phyloP scores from a whole-genome alignment of 2,797 vertebrate genomes.

The Gobionotothen gibberifrons region DNA sequence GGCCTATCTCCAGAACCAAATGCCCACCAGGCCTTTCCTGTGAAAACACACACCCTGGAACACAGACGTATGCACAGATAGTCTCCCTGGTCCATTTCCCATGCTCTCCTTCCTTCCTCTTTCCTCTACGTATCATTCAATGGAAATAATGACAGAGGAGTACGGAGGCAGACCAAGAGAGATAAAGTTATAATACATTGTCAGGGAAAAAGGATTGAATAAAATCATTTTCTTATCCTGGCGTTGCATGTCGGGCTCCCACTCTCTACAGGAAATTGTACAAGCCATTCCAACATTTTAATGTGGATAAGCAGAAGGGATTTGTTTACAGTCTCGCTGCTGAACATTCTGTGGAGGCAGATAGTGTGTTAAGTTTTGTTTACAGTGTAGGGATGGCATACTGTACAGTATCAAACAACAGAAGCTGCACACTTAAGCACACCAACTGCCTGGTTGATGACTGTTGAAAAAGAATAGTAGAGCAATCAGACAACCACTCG shows the following conservation, averaged over 20 bases:
- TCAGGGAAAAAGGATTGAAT: constrained; percentile 22
- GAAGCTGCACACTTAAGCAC: constrained; percentile 25
- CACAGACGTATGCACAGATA: constrained; percentile 32
- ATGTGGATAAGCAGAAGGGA: neutral
- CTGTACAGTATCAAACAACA: constrained; percentile 10
- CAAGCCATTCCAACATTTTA: constrained; percentile 1
- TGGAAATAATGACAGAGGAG: constrained; percentile 68
- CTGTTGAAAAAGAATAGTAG: constrained; percentile 29
- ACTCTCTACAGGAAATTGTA: constrained; percentile 9
- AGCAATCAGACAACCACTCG: constrained; percentile 30
- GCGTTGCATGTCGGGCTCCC: constrained; percentile 10
- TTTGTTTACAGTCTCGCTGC: neutral
- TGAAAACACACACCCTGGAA: constrained; percentile 54
- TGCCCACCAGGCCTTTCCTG: constrained; percentile 69
- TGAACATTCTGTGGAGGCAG: neutral
- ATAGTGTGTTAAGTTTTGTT: constrained; percentile 23
- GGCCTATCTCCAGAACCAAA: constrained; percentile 63
- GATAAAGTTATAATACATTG: constrained; percentile 8
- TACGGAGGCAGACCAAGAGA: constrained; percentile 1
- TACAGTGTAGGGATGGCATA: constrained; percentile 2
- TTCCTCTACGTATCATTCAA: constrained; percentile 57
- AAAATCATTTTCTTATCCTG: constrained; percentile 37
- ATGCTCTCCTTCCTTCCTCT: constrained; percentile 69
- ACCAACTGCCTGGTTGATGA: neutral
- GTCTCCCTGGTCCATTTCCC: constrained; percentile 64